Evolutionary conservation across 2,113 vertebrate species (phyloP).

Genomic region (Hiodon tergisus): DNA sequence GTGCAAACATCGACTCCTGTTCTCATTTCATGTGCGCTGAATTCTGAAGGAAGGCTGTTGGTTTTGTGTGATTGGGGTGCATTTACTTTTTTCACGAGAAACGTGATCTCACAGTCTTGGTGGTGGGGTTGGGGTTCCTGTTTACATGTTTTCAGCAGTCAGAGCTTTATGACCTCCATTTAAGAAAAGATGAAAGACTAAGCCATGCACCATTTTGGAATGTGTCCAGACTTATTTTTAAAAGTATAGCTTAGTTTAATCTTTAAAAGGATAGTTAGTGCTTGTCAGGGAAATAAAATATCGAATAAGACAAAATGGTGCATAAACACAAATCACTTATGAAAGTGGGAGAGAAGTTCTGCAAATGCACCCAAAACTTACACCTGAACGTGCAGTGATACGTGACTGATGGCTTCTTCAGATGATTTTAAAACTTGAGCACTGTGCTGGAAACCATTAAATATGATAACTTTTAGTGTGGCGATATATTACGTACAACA

Average conservation of each 20-base stretch:
- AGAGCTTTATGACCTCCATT: neutral
- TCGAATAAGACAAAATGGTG: neutral
- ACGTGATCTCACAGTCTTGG: too few relatives aligned
- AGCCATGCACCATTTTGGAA: conserved; percentile 4
- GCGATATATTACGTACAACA: neutral
- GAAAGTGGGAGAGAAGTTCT: neutral
- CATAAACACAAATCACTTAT: neutral
- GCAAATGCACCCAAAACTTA: neutral
- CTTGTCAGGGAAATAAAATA: conserved; percentile 4
- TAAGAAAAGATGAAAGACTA: neutral
- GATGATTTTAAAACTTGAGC: neutral
- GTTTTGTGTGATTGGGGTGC: neutral
- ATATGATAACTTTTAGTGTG: neutral
- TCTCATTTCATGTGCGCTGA: neutral
- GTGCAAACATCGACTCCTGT: neutral
- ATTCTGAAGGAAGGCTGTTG: neutral
- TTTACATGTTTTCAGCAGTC: neutral
- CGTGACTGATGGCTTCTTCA: neutral
- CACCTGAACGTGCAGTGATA: neutral
- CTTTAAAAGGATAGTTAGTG: conserved; percentile 1
- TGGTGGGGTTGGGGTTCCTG: neutral
- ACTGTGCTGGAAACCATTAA: neutral
- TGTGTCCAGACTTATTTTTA: conserved; percentile 3
- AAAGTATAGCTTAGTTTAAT: neutral
- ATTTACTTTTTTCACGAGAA: too few relatives aligned